Conservation (phyloP, 1,140 invertebrate species). For the Ceratosolen solmsi region DNA sequence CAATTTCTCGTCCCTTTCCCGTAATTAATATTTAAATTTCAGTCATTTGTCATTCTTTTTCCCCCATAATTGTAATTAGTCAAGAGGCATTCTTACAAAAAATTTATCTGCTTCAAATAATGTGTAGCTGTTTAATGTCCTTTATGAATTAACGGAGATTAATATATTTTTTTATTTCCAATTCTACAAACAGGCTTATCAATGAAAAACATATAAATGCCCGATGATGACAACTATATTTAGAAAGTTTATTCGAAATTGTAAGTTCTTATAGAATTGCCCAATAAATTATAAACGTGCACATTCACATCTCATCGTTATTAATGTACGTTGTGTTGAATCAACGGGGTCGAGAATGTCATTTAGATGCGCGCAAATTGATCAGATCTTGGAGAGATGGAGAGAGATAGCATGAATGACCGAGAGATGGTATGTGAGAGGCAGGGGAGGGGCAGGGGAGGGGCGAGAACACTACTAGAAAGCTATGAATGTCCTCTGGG, state of each 20-base stretch:
- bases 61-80: background rate
- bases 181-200: background rate
- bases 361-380: constrained; percentile 21
- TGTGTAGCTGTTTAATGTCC: too few relatives aligned
- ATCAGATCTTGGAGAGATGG: background rate
- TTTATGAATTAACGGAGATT: too few relatives aligned
- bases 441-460: too few relatives aligned
- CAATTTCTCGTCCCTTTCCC: background rate
- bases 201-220: background rate
- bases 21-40: background rate
- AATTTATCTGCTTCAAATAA: too few relatives aligned
- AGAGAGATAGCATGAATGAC: background rate
- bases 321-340: constrained; percentile 16
- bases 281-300: background rate
- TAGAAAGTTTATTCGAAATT: too few relatives aligned
- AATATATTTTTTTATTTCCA: too few relatives aligned
- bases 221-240: too few relatives aligned
- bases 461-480: too few relatives aligned
- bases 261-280: too few relatives aligned
- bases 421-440: background rate
- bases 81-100: too few relatives aligned
- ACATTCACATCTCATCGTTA: background rate
- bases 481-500: too few relatives aligned
- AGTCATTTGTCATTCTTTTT: background rate
- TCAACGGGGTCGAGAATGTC: constrained; percentile 9